Conservation (phyloP, 35 echinoderm and acorn worm species). For the Strongylocentrotus purpuratus region DNA sequence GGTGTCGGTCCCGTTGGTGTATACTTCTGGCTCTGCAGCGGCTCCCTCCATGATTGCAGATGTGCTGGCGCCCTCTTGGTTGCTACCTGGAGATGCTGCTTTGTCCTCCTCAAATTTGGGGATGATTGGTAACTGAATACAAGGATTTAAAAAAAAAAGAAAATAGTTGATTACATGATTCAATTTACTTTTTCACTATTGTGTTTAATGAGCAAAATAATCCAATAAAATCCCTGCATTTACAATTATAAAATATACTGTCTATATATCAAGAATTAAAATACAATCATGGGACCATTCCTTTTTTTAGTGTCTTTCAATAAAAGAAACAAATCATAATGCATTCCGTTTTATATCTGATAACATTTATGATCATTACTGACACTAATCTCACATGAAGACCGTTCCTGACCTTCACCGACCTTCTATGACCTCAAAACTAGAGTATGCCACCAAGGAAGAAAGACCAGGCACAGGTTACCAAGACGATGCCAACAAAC, state of each 20-base stretch:
- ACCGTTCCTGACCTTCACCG: neutral
- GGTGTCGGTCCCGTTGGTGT: slow-evolving; percentile 6
- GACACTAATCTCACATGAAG: neutral
- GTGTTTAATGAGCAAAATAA: too few species aligned
- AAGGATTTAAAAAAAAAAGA: neutral
- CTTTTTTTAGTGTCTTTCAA: neutral
- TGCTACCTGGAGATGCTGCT: neutral
- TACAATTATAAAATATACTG: too few species aligned
- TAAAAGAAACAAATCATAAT: neutral
- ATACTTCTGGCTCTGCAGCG: neutral
- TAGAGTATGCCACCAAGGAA: neutral
- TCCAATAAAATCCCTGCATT: too few species aligned
- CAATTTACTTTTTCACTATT: too few species aligned
- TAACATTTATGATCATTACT: neutral
- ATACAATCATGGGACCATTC: too few species aligned
- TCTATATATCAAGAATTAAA: too few species aligned
- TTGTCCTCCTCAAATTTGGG: slow-evolving; percentile 45
- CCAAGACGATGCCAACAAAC: neutral
- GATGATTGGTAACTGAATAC: slow-evolving; percentile 24
- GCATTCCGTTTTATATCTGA: too few species aligned
- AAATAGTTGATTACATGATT: neutral
- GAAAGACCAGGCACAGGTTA: neutral
- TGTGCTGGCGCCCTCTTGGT: neutral
- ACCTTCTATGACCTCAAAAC: neutral
- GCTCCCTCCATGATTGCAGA: slow-evolving; percentile 6